Conservation (phyloP, 2,888 invertebrate genomes). For the Dione juno region DNA sequence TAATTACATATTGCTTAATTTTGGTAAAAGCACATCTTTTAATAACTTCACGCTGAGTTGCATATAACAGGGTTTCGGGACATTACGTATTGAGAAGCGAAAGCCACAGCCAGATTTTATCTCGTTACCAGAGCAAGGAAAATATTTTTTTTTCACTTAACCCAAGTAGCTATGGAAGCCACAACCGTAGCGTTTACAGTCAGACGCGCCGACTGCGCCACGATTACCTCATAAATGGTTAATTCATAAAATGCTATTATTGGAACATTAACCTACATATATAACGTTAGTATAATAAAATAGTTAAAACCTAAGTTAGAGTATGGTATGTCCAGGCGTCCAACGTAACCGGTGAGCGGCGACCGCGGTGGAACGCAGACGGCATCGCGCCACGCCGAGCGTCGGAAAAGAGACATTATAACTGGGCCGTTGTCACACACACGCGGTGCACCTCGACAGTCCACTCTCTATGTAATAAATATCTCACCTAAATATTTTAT, state of each 20-base stretch:
- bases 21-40: no score
- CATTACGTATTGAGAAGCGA: no score
- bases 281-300: constrained; percentile 11
- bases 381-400: constrained; percentile 54
- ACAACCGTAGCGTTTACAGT: no score
- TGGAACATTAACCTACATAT: constrained; percentile 32
- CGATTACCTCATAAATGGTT: background rate
- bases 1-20: no score
- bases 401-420: constrained; percentile 56
- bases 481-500: constrained; percentile 39
- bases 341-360: constrained; percentile 40
- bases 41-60: no score
- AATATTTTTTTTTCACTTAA: no score
- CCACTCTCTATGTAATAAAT: constrained; percentile 39
- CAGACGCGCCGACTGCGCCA: no score
- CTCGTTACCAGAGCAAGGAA: no score
- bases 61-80: no score
- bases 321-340: constrained; percentile 28
- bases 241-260: background rate
- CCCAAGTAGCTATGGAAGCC: no score
- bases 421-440: constrained; percentile 54
- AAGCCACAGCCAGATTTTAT: no score
- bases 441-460: constrained; percentile 42
- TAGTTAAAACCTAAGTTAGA: constrained; percentile 28
- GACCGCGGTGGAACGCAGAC: constrained; percentile 64